Evolutionary conservation across 23 tunicate species (phyloP), one percentile per base, ranked within the genome.

Genomic region (Ascidia mentula): DNA sequence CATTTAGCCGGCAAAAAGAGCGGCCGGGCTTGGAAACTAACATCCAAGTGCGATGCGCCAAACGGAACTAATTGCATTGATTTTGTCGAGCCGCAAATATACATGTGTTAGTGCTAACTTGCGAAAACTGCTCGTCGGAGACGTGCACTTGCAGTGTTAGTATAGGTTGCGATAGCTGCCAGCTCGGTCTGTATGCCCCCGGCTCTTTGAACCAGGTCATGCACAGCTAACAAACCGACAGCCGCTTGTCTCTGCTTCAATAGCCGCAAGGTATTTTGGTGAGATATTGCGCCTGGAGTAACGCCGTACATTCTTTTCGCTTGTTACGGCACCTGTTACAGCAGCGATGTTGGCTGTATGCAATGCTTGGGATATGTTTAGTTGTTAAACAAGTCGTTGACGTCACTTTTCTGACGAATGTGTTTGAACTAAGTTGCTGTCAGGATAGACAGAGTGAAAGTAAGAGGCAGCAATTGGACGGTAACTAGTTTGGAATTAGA

Each of bases 61-160:
- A 53, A 20, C 65, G 65, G 65, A 53, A 53, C 65, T 53, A 53
- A 53, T 53, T 53, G 65, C 13, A 9, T 26, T 53, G 4, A 28
- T 28, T 53, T 5, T 53, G 65, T 53, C 24, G 65, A 53, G n/a
- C 24, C 24, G 65, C 65, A 53, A 53, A 53, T 53, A 53, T 9
- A 9, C 65, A 53, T 53, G 65, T 53, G 65, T 53, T 53, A 53
- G 65, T 6, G 65, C 65, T 53, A 53, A 53, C 65, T 53, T 53
- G 65, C 65, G 65, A 53, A 53, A 53, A 53, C 1, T 28, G 28
- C 28, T 53, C 22, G 28, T 26, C 4, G 2, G 28, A 5, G 13
- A 28, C 13, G 65, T 28, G 13, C 65, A 53, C 65, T 53, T 53
- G 13, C 13, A 20, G 28, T 20, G 28, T 26, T 20, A 53, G 65